These are phyloP conservation scores for Bibio marci DNA, from an alignment of 2,888 invertebrate genomes.

Conservation along the genomic window DNA sequence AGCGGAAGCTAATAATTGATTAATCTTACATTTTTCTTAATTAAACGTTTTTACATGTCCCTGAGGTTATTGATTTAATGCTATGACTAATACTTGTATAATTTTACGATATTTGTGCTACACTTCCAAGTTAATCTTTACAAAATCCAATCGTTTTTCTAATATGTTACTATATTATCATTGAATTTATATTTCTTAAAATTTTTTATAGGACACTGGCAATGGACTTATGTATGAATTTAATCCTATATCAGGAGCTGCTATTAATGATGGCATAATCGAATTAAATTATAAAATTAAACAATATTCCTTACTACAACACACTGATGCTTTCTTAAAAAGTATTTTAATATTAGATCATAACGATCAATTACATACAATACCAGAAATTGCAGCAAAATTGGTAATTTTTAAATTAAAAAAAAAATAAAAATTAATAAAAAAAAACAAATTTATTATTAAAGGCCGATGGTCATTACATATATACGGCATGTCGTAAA, in stretches of 20 bases:
- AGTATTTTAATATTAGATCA: slow-evolving; percentile 59
- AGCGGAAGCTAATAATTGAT: no score
- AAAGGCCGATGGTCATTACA: slow-evolving; percentile 34
- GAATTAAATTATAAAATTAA: slow-evolving; percentile 47
- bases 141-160: no score
- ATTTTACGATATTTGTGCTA: no score
- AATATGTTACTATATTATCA: no score
- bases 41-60: no score
- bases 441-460: background rate
- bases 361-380: slow-evolving; percentile 45
- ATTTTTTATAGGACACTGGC: slow-evolving; percentile 34
- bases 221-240: slow-evolving; percentile 61
- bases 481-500: slow-evolving; percentile 43
- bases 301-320: slow-evolving; percentile 56
- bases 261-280: slow-evolving; percentile 33
- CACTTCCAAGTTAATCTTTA: no score
- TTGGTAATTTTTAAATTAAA: slow-evolving; percentile 14
- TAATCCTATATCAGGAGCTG: slow-evolving; percentile 78
- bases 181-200: no score
- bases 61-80: no score
- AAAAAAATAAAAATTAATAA: slow-evolving; percentile 18
- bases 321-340: slow-evolving; percentile 52
- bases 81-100: no score
- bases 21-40: no score
- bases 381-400: slow-evolving; percentile 37